These are phyloP conservation scores for Austrofundulus limnaeus DNA, from an alignment of 2,113 vertebrate species.

Conservation along the genomic window DNA sequence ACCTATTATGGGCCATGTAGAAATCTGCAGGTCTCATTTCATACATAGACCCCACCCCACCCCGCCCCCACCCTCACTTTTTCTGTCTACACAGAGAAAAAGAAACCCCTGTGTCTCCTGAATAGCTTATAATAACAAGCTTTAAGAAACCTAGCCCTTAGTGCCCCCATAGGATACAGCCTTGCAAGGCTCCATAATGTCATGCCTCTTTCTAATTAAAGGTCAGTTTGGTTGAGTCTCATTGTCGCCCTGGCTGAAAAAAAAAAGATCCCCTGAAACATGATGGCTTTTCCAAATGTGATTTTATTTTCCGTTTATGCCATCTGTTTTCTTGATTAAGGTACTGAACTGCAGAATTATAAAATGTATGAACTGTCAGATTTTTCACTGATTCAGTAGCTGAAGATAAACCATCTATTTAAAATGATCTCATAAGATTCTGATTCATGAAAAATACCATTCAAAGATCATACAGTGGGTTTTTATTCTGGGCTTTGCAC, in stretches of 20 bases:
- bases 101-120: slow-evolving; percentile 71
- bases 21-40: slow-evolving; percentile 79
- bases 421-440: slow-evolving; percentile 2
- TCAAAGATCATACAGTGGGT: background rate
- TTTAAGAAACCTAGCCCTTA: slow-evolving; percentile 75
- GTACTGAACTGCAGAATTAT: slow-evolving; percentile 47
- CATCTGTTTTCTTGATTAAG: slow-evolving; percentile 72
- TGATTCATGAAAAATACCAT: background rate
- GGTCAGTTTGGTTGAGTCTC: slow-evolving; percentile 75
- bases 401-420: slow-evolving; percentile 1
- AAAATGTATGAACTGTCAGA: slow-evolving; percentile 44
- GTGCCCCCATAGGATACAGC: slow-evolving; percentile 71
- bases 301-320: slow-evolving; percentile 74
- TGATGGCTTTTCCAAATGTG: slow-evolving; percentile 72
- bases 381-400: slow-evolving; percentile 22
- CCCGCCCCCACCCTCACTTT: slow-evolving; percentile 43
- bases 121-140: slow-evolving; percentile 82
- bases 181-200: slow-evolving; percentile 71
- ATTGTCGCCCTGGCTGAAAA: slow-evolving; percentile 64
- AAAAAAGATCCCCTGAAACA: slow-evolving; percentile 56
- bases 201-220: slow-evolving; percentile 81
- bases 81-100: slow-evolving; percentile 73
- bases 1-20: slow-evolving; percentile 77
- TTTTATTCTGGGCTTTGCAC: too few species aligned
- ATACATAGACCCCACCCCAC: slow-evolving; percentile 67